Evolutionary conservation across 2,797 vertebrate species (phyloP).

Genomic region (Coregonus sp.): DNA sequence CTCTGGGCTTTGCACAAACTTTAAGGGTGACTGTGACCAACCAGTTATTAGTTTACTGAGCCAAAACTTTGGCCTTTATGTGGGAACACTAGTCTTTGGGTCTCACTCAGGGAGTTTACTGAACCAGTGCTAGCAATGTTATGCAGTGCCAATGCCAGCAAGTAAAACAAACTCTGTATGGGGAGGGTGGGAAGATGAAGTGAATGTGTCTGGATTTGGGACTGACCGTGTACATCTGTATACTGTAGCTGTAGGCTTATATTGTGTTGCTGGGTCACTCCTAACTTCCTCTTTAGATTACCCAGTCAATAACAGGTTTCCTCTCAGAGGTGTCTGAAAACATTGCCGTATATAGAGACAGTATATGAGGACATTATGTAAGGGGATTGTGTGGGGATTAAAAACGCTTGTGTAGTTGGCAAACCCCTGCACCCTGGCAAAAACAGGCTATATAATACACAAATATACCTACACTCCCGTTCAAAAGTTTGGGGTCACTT

Average conservation of each 20-base stretch:
- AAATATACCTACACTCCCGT: too few relatives aligned
- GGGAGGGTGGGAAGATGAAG: not conserved
- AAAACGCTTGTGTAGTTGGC: not conserved
- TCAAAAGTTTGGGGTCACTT: too few relatives aligned
- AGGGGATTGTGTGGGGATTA: not conserved
- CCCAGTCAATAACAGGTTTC: not conserved
- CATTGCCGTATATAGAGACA: not conserved
- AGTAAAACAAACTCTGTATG: not conserved
- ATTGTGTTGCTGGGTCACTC: slow-evolving; percentile 2
- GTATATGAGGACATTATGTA: not conserved
- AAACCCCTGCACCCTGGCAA: not conserved
- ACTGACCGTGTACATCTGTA: not conserved
- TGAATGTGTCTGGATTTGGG: not conserved
- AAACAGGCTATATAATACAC: too few relatives aligned
- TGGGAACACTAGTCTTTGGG: too few relatives aligned
- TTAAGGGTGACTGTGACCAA: too few relatives aligned
- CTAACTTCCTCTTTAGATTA: not conserved
- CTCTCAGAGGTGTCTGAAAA: not conserved
- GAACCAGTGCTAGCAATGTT: too few relatives aligned
- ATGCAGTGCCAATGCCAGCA: not conserved
- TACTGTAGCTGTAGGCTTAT: not conserved
- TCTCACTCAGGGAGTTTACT: too few relatives aligned
- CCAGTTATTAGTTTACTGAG: too few relatives aligned
- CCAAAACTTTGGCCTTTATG: too few relatives aligned
- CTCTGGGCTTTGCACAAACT: too few relatives aligned